phyloP scores from a whole-genome alignment of 2,888 invertebrate species.

The Cheilosia urbana region DNA sequence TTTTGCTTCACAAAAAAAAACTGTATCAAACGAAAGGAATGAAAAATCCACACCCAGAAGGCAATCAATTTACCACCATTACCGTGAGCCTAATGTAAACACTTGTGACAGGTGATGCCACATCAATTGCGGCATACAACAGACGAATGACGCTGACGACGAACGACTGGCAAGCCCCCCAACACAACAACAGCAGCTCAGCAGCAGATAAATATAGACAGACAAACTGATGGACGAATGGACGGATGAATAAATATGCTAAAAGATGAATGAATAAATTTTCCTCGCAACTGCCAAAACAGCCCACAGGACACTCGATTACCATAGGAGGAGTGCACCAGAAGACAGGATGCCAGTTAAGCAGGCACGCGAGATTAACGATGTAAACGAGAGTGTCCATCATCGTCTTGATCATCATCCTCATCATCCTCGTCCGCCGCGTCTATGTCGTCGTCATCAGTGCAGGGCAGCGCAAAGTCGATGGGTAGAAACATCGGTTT shows the following conservation, averaged over 20 bases:
- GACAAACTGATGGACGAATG: constrained; percentile 57
- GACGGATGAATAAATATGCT: constrained; percentile 66
- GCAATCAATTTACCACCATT: constrained; percentile 67
- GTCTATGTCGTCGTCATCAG: constrained; percentile 47
- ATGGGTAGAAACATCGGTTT: constrained; percentile 48
- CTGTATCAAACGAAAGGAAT: not conserved
- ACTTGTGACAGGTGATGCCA: constrained; percentile 72
- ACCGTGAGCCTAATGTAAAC: constrained; percentile 59
- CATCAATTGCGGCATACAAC: constrained; percentile 66
- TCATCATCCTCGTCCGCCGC: constrained; percentile 50
- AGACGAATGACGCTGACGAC: constrained; percentile 51
- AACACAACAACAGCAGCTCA: constrained; percentile 25
- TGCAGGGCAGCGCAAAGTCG: constrained; percentile 20
- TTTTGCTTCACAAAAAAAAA: not conserved
- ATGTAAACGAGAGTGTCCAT: constrained; percentile 76
- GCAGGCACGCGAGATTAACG: constrained; percentile 75
- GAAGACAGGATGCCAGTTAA: constrained; percentile 73
- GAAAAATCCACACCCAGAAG: constrained; percentile 23
- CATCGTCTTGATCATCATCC: constrained; percentile 74
- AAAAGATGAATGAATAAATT: constrained; percentile 73
- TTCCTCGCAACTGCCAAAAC: constrained; percentile 69
- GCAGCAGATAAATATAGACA: constrained; percentile 34
- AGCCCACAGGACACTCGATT: constrained; percentile 71
- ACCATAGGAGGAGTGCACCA: constrained; percentile 69
- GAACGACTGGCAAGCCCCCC: constrained; percentile 43